These are phyloP conservation scores for Colius striatus DNA, from an alignment of 2,113 vertebrate species.

Conservation along the genomic window DNA sequence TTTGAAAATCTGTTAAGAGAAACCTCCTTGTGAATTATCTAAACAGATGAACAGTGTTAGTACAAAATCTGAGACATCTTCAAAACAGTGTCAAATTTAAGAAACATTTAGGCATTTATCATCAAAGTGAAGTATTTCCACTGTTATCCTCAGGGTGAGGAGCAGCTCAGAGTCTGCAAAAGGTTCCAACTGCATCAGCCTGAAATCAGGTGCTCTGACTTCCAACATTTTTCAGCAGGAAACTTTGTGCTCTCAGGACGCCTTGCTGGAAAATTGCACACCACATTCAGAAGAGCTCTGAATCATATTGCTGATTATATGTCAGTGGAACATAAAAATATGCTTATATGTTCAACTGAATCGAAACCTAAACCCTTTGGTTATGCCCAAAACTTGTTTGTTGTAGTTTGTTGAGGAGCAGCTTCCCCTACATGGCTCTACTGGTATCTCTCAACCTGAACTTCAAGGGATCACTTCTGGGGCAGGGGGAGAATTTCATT, in stretches of 20 bases:
- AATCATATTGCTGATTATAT: neutral
- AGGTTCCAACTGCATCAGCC: neutral
- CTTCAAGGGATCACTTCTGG: neutral
- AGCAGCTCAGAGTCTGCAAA: neutral
- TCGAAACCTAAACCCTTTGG: neutral
- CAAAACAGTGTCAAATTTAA: slow-evolving; percentile 26
- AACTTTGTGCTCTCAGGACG: neutral
- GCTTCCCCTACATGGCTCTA: accelerated
- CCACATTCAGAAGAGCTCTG: neutral
- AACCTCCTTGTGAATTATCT: neutral
- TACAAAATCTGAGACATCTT: neutral
- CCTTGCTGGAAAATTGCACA: neutral
- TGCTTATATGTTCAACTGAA: neutral
- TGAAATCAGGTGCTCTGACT: neutral
- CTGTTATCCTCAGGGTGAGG: neutral
- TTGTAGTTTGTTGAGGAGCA: neutral
- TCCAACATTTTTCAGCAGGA: neutral
- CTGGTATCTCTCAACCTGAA: neutral
- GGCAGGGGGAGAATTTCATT: neutral
- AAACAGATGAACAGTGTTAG: slow-evolving; percentile 9
- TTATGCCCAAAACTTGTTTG: neutral
- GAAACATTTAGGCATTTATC: neutral
- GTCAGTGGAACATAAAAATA: neutral
- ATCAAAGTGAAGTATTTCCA: slow-evolving; percentile 6
- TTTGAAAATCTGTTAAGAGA: neutral